phyloP scores from a whole-genome alignment of 2,797 vertebrate genomes.

The Amphiprion clarkii region DNA sequence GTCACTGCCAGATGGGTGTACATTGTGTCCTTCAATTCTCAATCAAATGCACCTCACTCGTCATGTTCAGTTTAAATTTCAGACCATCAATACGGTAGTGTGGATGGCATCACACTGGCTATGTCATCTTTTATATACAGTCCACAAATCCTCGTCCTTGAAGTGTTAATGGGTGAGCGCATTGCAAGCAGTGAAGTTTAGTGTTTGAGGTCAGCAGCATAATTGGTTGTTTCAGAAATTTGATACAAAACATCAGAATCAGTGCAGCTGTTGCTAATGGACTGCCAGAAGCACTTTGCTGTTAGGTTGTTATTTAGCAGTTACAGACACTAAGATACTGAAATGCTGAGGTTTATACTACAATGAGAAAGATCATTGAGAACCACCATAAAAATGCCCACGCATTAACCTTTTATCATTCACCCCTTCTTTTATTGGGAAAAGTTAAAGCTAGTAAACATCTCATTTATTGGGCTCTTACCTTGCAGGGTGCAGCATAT shows the following conservation, averaged over 20 bases:
- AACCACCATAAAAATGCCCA: constrained; percentile 3
- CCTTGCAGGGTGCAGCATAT: too few species aligned
- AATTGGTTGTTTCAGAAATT: constrained; percentile 29
- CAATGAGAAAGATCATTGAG: constrained; percentile 1
- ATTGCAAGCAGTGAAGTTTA: constrained; percentile 7
- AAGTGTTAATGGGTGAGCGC: neutral
- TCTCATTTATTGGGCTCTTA: too few species aligned
- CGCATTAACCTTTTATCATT: too few species aligned
- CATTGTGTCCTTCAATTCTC: too few species aligned
- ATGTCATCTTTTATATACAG: too few species aligned
- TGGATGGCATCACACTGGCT: too few species aligned
- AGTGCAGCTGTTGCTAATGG: neutral
- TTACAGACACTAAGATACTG: neutral
- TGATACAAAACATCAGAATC: neutral
- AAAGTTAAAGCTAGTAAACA: too few species aligned
- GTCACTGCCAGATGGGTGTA: too few species aligned
- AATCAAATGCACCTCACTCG: too few species aligned
- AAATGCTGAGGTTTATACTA: constrained; percentile 4
- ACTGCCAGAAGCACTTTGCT: neutral
- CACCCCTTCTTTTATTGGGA: too few species aligned
- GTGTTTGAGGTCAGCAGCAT: constrained; percentile 1
- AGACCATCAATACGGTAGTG: too few species aligned
- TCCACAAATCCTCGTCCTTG: neutral
- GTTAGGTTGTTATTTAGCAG: neutral
- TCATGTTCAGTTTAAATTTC: too few species aligned